Conservation (phyloP, 1,140 invertebrate genomes). For the Procambarus virginalis region DNA sequence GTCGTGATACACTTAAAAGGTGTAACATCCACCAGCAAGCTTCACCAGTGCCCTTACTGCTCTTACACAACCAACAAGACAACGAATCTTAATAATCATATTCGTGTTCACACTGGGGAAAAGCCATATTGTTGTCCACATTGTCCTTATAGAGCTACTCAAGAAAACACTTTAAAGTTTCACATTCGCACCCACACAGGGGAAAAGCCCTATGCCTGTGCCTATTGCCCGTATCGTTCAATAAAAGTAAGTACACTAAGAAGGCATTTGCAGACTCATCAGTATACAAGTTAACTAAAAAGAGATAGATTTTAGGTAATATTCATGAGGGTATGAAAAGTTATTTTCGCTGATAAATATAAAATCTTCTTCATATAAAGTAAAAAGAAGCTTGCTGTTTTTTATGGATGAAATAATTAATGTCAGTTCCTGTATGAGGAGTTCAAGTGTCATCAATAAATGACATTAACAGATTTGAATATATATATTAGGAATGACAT, state of each 20-base stretch:
- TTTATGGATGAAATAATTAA: too few species aligned
- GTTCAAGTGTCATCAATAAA: too few species aligned
- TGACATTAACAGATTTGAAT: too few species aligned
- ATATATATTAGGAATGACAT: too few species aligned
- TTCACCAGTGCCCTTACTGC: slow-evolving; percentile 53
- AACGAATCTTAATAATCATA: slow-evolving; percentile 58
- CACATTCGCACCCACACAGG: slow-evolving; percentile 57
- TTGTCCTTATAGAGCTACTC: slow-evolving; percentile 62
- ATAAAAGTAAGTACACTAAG: slow-evolving; percentile 45
- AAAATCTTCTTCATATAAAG: too few species aligned
- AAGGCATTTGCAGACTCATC: slow-evolving; percentile 37
- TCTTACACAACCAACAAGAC: slow-evolving; percentile 57
- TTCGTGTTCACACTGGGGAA: slow-evolving; percentile 65
- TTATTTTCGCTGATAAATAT: too few species aligned
- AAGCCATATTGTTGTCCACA: slow-evolving; percentile 62
- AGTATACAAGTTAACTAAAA: neutral
- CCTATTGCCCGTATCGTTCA: slow-evolving; percentile 41
- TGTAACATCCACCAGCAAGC: slow-evolving; percentile 38
- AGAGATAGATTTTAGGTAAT: too few species aligned
- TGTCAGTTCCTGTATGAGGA: too few species aligned
- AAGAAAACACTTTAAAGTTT: slow-evolving; percentile 56
- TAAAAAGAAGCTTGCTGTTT: too few species aligned
- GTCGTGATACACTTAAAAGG: slow-evolving; percentile 21
- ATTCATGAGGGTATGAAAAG: too few species aligned
- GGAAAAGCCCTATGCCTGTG: slow-evolving; percentile 49